These are phyloP conservation scores for Vombatus ursinus DNA, from an alignment of 2,113 vertebrate genomes.

Conservation along the genomic window DNA sequence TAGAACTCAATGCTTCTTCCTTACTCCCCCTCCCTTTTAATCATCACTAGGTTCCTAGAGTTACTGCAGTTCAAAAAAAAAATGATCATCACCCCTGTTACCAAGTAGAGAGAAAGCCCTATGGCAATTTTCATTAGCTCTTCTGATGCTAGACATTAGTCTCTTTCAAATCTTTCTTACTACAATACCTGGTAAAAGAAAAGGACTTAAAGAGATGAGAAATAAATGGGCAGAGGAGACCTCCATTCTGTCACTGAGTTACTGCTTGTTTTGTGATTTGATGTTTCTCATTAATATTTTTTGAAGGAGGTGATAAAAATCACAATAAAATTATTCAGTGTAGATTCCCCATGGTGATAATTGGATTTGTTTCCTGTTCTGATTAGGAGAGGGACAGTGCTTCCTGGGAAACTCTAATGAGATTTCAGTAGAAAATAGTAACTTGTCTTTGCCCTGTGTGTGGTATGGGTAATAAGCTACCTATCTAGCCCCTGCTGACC, in stretches of 20 bases:
- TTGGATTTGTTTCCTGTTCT: not conserved
- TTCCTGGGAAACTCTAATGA: slow-evolving; percentile 7
- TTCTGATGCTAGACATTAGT: slow-evolving; percentile 26
- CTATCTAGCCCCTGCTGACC: not conserved
- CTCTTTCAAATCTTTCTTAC: slow-evolving; percentile 48
- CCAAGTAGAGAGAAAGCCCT: slow-evolving; percentile 24
- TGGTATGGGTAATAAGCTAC: slow-evolving; percentile 6
- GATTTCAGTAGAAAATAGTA: slow-evolving; percentile 9
- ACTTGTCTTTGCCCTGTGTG: not conserved
- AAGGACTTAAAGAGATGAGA: slow-evolving; percentile 10
- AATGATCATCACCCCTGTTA: slow-evolving; percentile 2
- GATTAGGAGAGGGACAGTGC: not conserved
- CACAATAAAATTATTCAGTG: not conserved
- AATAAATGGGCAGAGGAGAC: slow-evolving; percentile 7
- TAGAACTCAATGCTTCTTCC: not conserved
- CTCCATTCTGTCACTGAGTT: not conserved
- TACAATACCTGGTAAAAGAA: not conserved
- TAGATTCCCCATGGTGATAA: not conserved
- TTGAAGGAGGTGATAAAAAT: not conserved
- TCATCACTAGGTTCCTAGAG: slow-evolving; percentile 63
- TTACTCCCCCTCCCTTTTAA: slow-evolving; percentile 13
- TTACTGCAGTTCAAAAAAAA: slow-evolving; percentile 60
- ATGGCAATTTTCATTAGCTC: slow-evolving; percentile 42
- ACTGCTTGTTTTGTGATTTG: slow-evolving; percentile 11
- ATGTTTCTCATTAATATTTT: slow-evolving; percentile 26